phyloP scores from a whole-genome alignment of 2,113 vertebrate genomes.

The Myiagra hebetior region DNA sequence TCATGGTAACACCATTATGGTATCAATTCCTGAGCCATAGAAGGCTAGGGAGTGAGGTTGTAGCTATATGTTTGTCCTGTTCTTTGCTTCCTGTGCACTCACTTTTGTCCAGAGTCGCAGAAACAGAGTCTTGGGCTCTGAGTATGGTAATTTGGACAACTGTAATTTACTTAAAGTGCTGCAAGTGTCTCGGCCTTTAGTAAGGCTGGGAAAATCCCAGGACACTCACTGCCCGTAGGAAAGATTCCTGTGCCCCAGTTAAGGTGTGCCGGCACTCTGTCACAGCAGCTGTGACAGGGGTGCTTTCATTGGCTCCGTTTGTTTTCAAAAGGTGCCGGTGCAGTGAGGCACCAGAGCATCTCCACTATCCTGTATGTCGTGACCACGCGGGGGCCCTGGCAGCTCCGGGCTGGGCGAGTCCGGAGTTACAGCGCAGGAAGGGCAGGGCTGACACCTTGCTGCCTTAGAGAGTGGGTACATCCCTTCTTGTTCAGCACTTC shows the following conservation, averaged over 20 bases:
- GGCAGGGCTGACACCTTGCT: neutral
- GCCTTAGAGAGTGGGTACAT: neutral
- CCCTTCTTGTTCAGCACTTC: neutral
- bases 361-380: fast-evolving
- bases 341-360: neutral
- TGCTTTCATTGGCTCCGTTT: neutral
- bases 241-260: neutral
- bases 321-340: fast-evolving
- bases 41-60: neutral
- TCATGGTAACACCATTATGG: neutral
- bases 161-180: neutral
- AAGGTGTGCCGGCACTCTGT: fast-evolving
- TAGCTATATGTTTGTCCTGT: neutral
- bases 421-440: fast-evolving
- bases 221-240: neutral
- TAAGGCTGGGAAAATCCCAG: neutral
- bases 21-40: neutral
- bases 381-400: neutral
- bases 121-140: neutral
- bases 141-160: neutral
- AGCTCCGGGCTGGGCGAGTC: neutral
- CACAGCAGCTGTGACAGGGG: fast-evolving
- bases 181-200: neutral
- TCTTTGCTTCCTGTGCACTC: neutral
- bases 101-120: neutral